A percentile compares a stretch with the other conserved stretches of the same genome.
Evolutionary conservation across 2,888 invertebrate genomes (phyloP).

Genomic region (Volucella zonaria): DNA sequence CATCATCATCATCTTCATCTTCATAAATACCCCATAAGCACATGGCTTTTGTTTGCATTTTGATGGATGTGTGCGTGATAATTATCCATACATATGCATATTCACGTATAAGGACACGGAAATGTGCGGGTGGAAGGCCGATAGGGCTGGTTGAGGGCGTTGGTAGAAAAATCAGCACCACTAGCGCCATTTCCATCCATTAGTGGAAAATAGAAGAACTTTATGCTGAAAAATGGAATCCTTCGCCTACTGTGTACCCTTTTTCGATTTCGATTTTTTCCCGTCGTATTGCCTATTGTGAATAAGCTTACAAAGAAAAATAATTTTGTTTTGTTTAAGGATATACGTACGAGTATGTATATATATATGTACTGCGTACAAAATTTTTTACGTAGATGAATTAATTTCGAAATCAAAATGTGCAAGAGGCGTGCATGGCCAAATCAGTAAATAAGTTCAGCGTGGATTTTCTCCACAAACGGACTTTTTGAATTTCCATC

Average conservation of each 20-base stretch:
- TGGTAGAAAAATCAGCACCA: slow-evolving; percentile 17
- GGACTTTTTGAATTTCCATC: too few species aligned
- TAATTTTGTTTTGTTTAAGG: neutral
- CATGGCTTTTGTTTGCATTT: slow-evolving; percentile 60
- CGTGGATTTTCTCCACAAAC: too few species aligned
- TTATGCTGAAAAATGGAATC: slow-evolving; percentile 14
- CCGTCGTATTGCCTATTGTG: slow-evolving; percentile 29
- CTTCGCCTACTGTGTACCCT: neutral
- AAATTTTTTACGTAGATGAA: too few species aligned
- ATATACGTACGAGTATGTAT: neutral
- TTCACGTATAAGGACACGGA: neutral
- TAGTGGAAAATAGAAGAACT: slow-evolving; percentile 62
- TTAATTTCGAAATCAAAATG: too few species aligned
- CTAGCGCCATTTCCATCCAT: slow-evolving; percentile 31
- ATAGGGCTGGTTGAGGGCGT: slow-evolving; percentile 19
- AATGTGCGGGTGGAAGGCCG: neutral
- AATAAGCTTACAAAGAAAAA: neutral
- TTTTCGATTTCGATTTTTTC: slow-evolving; percentile 44
- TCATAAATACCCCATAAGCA: slow-evolving; percentile 56
- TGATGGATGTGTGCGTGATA: neutral
- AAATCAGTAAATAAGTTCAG: too few species aligned
- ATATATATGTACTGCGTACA: too few species aligned
- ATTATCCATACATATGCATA: neutral
- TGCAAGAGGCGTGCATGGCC: too few species aligned
- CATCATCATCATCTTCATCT: slow-evolving; percentile 62